Conservation (phyloP, 2,888 invertebrate species). For the Rhaphigaster nebulosa region DNA sequence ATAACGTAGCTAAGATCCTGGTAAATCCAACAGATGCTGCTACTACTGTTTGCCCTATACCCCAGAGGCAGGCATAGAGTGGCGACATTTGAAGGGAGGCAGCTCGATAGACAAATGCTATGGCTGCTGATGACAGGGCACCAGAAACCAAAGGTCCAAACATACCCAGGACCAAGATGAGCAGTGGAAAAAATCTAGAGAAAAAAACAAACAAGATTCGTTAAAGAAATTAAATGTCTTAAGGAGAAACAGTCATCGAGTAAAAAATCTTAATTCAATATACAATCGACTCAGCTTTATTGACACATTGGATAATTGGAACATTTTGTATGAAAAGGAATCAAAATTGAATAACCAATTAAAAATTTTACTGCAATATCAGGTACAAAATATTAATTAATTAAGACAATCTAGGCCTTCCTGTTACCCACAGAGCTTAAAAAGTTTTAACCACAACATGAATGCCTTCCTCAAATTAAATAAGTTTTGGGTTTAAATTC, state of each 20-base stretch:
- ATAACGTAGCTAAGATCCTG: constrained; percentile 89
- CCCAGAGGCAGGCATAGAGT: constrained; percentile 94
- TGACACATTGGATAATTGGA: no score
- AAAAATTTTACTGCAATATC: no score
- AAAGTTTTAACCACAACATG: no score
- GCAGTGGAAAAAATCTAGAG: constrained; percentile 87
- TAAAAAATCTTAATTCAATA: background rate
- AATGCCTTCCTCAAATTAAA: no score
- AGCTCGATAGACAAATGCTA: constrained; percentile 93
- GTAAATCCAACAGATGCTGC: constrained; percentile 93
- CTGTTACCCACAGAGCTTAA: no score
- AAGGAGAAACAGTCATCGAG: background rate
- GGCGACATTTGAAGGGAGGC: constrained; percentile 91
- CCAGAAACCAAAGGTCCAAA: constrained; percentile 90
- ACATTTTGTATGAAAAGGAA: no score
- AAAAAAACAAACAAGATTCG: background rate
- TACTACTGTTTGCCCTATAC: constrained; percentile 91
- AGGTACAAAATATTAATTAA: no score
- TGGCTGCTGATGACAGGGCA: constrained; percentile 89
- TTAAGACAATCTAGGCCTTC: no score
- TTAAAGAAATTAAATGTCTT: background rate
- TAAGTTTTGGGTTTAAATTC: no score
- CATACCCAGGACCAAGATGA: constrained; percentile 90
- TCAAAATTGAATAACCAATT: no score
- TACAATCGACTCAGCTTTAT: background rate